A percentile compares a stretch with the other conserved stretches of the same genome.
Conservation (phyloP, 2,888 invertebrate species). For the Drosophila ustulata region DNA sequence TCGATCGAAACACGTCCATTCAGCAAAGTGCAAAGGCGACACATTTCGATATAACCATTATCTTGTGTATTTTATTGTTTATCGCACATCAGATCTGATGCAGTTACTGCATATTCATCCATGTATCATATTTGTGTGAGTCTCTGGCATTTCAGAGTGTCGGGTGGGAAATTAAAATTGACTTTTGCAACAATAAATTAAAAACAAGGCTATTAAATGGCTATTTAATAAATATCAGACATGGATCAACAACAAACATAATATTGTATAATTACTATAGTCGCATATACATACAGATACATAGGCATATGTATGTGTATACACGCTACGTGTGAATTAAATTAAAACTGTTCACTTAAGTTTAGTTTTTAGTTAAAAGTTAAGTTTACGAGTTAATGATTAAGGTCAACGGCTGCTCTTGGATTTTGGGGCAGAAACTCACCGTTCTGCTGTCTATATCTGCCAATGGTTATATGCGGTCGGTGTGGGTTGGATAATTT, state of each 20-base stretch:
- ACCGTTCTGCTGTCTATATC: conserved; percentile 49
- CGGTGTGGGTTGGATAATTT: conserved; percentile 58
- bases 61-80: conserved; percentile 62
- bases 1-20: background rate
- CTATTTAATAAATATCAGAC: conserved; percentile 78
- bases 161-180: conserved; percentile 39
- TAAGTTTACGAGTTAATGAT: conserved; percentile 37
- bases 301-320: conserved; percentile 30
- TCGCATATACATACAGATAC: conserved; percentile 33
- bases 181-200: conserved; percentile 68
- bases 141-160: conserved; percentile 9
- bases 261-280: conserved; percentile 38
- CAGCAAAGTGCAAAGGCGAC: conserved; percentile 1
- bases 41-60: conserved; percentile 10
- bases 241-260: conserved; percentile 73
- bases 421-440: conserved; percentile 47
- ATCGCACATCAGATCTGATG: conserved; percentile 36
- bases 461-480: conserved; percentile 59
- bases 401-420: conserved; percentile 52
- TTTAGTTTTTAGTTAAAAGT: conserved; percentile 15
- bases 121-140: background rate
- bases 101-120: conserved; percentile 1
- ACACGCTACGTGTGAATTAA: conserved; percentile 37
- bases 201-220: conserved; percentile 64
- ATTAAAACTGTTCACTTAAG: conserved; percentile 47